phyloP scores from a whole-genome alignment of 2,113 vertebrate genomes.

The Camelus bactrianus region DNA sequence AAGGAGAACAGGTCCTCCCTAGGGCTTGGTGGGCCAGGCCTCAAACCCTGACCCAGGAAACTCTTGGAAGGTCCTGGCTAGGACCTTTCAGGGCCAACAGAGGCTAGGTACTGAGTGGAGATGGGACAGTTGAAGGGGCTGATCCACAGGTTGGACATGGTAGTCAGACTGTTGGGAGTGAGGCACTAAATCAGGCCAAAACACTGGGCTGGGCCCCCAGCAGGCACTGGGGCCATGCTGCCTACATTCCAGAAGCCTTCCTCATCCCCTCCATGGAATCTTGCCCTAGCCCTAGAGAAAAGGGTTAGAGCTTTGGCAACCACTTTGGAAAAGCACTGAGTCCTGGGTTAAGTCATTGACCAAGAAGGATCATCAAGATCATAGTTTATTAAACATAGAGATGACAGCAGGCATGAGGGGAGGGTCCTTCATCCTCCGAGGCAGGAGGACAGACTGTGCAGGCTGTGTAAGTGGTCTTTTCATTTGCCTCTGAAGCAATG shows the following conservation, averaged over 20 bases:
- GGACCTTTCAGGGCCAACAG: neutral
- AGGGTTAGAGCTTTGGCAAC: neutral
- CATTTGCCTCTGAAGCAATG: neutral
- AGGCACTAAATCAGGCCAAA: neutral
- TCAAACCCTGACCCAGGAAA: neutral
- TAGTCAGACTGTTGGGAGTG: neutral
- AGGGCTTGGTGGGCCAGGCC: neutral
- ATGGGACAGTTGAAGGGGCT: neutral
- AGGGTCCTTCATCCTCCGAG: neutral
- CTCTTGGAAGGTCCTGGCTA: neutral
- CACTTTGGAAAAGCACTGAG: neutral
- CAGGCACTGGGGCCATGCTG: neutral
- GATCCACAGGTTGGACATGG: neutral
- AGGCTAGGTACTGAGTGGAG: neutral
- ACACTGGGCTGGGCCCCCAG: neutral
- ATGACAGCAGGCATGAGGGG: neutral
- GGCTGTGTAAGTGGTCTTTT: neutral
- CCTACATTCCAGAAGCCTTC: neutral
- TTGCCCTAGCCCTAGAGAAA: neutral
- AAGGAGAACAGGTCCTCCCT: neutral
- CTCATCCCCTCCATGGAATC: neutral
- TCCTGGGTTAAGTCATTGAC: neutral
- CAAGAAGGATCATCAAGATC: neutral
- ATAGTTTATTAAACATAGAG: neutral
- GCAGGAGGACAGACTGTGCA: neutral